These are phyloP conservation scores for Stenoptilia bipunctidactyla DNA, from an alignment of 2,888 invertebrate species.

Conservation along the genomic window DNA sequence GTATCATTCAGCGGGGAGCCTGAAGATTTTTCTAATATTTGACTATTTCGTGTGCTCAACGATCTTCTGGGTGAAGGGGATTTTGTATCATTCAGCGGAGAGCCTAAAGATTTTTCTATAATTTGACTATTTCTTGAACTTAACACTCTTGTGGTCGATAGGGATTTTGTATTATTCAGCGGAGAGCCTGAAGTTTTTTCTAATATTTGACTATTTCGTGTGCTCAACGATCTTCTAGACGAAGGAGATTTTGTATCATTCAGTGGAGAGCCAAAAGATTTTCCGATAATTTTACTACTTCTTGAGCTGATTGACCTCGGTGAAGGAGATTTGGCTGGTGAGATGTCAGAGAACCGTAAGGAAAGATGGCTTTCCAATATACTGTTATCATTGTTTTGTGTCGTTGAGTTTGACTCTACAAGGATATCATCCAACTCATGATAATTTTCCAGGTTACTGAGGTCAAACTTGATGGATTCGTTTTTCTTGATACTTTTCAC, in stretches of 20 bases:
- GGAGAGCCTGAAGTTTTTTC: too few relatives aligned
- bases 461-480: constrained; percentile 55
- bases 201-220: too few relatives aligned
- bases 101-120: too few relatives aligned
- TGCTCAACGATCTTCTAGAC: constrained; percentile 3
- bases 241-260: too few relatives aligned
- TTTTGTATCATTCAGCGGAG: too few relatives aligned
- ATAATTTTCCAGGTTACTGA: constrained; percentile 38
- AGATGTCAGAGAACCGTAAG: constrained; percentile 33
- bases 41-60: constrained; percentile 31
- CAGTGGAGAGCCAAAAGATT: constrained; percentile 21
- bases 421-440: constrained; percentile 17
- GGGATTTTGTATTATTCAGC: too few relatives aligned
- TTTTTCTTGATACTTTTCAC: constrained; percentile 32
- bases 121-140: too few relatives aligned
- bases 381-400: constrained; percentile 10
- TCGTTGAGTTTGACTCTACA: constrained; percentile 16
- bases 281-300: constrained; percentile 28
- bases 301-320: constrained; percentile 34
- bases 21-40: constrained; percentile 26
- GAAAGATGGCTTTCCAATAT: constrained; percentile 25
- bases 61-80: constrained; percentile 24
- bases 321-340: constrained; percentile 13
- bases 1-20: too few relatives aligned
- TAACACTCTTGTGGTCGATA: too few relatives aligned